Evolutionary conservation across 2,113 vertebrate genomes (phyloP), one percentile per base, ranked within the genome.

Genomic region (Stercorarius parasiticus): DNA sequence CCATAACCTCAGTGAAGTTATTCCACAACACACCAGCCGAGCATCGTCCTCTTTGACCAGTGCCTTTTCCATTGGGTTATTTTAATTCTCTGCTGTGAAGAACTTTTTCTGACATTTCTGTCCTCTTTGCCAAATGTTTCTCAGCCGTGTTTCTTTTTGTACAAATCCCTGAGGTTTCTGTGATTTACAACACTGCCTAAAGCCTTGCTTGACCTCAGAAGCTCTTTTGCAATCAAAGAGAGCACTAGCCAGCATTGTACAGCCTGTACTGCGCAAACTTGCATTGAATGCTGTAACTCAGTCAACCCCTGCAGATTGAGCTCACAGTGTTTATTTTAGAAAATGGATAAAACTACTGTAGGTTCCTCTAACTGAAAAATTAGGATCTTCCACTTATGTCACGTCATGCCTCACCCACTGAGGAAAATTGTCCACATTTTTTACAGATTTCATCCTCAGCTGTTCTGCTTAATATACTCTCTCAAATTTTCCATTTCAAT

Each of bases 281-380:
- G 6, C 12, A 25, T 3, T 49, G 23, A 73, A 43, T 19, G 19
- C 30, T 73, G 30, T n/a, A 82, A 45, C 56, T 73, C 90, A 67
- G 9, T 23, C 53, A 42, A n/a, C 7, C 16, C 30, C n/a, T 81
- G 47, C 22, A n/a, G 27, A 58, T 10, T 0, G 0, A 66, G 19
- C 52, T 66, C 90, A 19, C 2, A 52, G 3, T 43, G 16, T 42
- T 82, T 71, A 11, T 43, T 52, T 86, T 16, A 66, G 40, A 82
- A 86, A 92, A 84, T 34, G 4, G 13, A 82, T 26, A 81, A 74
- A 55, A 91, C 16, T 52, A 30, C 8, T 3, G 2, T 4, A 74
- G 15, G 36, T 55, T 78, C 10, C 16, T 94, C 18, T 71, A 65
- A n/a, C 3, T 65, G 43, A 76, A 94, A 87, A 82, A 72, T 14